Evolutionary conservation across 1,140 invertebrate species (phyloP).

Genomic region (Hyles euphorbiae): DNA sequence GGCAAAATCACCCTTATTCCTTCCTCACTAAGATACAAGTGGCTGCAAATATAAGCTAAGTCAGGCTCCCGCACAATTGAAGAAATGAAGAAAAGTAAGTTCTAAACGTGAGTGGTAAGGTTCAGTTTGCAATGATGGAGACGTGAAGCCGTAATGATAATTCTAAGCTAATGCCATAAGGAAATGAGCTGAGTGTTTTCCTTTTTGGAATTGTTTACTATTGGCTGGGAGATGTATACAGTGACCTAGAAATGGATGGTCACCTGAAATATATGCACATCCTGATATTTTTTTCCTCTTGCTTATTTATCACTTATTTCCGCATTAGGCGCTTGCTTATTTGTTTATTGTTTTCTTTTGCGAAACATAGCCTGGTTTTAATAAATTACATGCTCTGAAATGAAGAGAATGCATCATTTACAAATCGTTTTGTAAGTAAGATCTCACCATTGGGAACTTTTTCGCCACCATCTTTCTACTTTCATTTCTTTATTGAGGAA

Average conservation of each 20-base stretch:
- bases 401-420: background rate
- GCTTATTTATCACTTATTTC: conserved; percentile 1
- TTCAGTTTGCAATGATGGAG: conserved; percentile 22
- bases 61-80: conserved; percentile 4
- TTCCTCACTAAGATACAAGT: background rate
- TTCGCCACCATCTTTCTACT: no score
- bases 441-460: no score
- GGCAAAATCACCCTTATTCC: conserved; percentile 2
- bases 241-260: conserved; percentile 6
- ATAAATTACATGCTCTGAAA: no score
- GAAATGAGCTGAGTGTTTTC: conserved; percentile 43
- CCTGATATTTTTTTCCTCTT: conserved; percentile 4
- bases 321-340: no score
- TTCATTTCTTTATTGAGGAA: no score
- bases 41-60: background rate
- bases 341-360: no score
- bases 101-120: conserved; percentile 17
- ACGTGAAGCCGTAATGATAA: conserved; percentile 53
- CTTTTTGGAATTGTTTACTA: conserved; percentile 46
- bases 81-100: background rate
- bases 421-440: background rate
- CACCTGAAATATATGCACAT: conserved; percentile 6
- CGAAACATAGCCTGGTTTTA: no score
- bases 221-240: conserved; percentile 8
- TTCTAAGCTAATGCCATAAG: conserved; percentile 65